Conservation (phyloP, 2,113 vertebrate genomes). For the Erythrocebus patas region DNA sequence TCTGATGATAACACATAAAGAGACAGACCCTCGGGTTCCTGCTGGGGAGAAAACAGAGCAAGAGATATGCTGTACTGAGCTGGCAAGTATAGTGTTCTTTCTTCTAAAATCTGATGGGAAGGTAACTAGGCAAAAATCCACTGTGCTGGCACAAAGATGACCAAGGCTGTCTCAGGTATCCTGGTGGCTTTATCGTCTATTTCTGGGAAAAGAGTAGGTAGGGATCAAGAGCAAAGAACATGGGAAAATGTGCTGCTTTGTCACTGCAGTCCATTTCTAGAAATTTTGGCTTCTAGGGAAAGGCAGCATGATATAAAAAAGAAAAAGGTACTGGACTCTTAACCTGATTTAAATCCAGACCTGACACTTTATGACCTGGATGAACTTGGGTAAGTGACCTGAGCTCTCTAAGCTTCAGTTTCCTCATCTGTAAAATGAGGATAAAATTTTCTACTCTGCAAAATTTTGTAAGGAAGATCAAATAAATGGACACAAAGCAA, state of each 20-base stretch:
- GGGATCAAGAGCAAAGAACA: not conserved
- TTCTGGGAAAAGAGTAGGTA: not conserved
- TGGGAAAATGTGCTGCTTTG: not conserved
- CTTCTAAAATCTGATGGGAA: not conserved
- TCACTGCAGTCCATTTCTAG: not conserved
- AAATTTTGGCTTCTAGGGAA: not conserved
- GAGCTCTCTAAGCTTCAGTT: not conserved
- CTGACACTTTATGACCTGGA: not conserved
- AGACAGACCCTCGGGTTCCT: not conserved
- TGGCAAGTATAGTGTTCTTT: not conserved
- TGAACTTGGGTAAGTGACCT: not conserved
- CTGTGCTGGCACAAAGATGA: not conserved
- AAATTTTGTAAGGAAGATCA: not conserved
- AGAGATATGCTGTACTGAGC: not conserved
- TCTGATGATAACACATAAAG: not conserved
- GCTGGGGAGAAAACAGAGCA: not conserved
- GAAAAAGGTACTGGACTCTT: not conserved
- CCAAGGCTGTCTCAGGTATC: not conserved
- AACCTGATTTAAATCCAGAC: not conserved
- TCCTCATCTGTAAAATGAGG: conserved; percentile 6
- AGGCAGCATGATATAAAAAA: not conserved
- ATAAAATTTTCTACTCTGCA: not conserved
- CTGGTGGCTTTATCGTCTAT: not conserved
- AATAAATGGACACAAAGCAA: not conserved
- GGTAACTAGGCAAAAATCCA: not conserved